phyloP scores from a whole-genome alignment of 2,888 invertebrate genomes.

The Abrostola tripartita region DNA sequence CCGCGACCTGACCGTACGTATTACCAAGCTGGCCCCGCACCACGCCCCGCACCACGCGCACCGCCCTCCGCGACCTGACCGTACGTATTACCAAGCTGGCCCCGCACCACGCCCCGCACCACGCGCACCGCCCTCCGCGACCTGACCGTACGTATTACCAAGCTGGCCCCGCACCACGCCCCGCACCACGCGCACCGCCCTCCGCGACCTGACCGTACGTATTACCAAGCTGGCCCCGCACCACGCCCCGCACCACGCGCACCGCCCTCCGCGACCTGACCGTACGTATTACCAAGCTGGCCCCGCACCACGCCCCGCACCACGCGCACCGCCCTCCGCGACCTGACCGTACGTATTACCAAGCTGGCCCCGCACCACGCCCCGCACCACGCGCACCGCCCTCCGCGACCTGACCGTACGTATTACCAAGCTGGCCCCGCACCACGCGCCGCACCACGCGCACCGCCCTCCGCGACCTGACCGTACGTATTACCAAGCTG shows the following conservation, averaged over 20 bases:
- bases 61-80: constrained; percentile 4
- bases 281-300: not conserved
- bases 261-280: constrained; percentile 2
- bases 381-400: not conserved
- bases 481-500: not conserved
- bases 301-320: no score
- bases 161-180: no score
- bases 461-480: constrained; percentile 1
- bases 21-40: no score
- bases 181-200: not conserved
- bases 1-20: constrained; percentile 1
- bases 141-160: not conserved
- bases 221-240: no score
- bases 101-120: no score
- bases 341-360: not conserved
- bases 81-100: not conserved
- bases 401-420: constrained; percentile 2
- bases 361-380: no score
- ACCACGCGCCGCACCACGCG: not conserved
- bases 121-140: not conserved
- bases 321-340: not conserved
- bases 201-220: constrained; percentile 1
- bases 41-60: not conserved
- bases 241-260: not conserved
- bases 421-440: no score